These are phyloP conservation scores for Drosophila cardini DNA, from an alignment of 1,140 invertebrate species.

Conservation along the genomic window DNA sequence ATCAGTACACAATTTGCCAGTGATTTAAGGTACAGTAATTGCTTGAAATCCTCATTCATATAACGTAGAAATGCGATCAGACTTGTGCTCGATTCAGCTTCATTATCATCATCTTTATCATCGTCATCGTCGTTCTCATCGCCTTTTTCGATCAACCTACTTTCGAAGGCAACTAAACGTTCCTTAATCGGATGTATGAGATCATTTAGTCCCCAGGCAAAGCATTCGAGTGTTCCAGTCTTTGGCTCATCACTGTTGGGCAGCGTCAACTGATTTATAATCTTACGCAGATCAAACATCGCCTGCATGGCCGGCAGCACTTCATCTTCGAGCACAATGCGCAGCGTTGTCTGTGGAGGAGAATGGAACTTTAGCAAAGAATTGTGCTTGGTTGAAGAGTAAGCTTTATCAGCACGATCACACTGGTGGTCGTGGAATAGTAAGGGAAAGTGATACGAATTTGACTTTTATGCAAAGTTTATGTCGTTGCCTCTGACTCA, in stretches of 20 bases:
- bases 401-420: too few species aligned
- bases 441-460: too few species aligned
- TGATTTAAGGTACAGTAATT: slow-evolving; percentile 34
- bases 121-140: neutral
- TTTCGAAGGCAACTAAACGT: slow-evolving; percentile 56
- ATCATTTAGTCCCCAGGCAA: slow-evolving; percentile 60
- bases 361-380: neutral
- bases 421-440: too few species aligned
- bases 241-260: slow-evolving; percentile 5
- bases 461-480: too few species aligned
- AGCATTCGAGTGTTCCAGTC: slow-evolving; percentile 58
- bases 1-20: slow-evolving; percentile 30
- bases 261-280: slow-evolving; percentile 32
- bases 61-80: slow-evolving; percentile 46
- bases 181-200: slow-evolving; percentile 60
- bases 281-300: slow-evolving; percentile 54
- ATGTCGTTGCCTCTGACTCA: too few species aligned
- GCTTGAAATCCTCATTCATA: slow-evolving; percentile 47
- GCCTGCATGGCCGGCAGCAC: slow-evolving; percentile 54
- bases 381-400: too few species aligned
- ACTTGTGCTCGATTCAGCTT: slow-evolving; percentile 27
- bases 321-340: slow-evolving; percentile 16
- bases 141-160: slow-evolving; percentile 21
- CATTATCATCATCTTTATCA: neutral
- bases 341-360: slow-evolving; percentile 27